Conservation (phyloP, 2,797 vertebrate genomes). For the Pseudochaenichthys georgianus region DNA sequence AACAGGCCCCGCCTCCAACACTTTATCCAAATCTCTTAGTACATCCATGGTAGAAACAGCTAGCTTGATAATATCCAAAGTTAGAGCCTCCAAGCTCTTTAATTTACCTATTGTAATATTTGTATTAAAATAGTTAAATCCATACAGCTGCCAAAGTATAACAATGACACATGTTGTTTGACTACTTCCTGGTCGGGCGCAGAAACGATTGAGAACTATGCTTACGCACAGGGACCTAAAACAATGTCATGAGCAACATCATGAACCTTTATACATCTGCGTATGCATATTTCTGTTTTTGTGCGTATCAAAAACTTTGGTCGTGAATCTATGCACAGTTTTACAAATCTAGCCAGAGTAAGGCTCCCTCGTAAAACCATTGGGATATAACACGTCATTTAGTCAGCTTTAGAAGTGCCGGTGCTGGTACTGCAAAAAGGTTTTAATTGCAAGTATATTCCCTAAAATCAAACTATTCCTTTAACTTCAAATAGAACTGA, state of each 20-base stretch:
- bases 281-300: too few species aligned
- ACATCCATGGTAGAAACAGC: neutral
- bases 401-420: neutral
- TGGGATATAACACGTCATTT: neutral
- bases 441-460: too few species aligned
- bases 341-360: neutral
- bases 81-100: neutral
- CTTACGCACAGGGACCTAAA: too few species aligned
- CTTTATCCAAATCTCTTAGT: too few species aligned
- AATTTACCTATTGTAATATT: neutral
- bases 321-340: neutral
- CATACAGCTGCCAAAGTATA: neutral
- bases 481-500: constrained; percentile 7
- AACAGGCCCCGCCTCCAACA: too few species aligned
- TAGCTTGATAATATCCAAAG: neutral
- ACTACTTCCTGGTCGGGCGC: too few species aligned
- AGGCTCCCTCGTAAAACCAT: neutral
- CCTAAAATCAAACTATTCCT: neutral
- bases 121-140: neutral
- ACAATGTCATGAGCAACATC: too few species aligned
- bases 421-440: too few species aligned
- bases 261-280: too few species aligned
- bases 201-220: too few species aligned
- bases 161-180: neutral
- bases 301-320: too few species aligned